Conservation (phyloP, 2,888 invertebrate genomes). For the Phalangium opilio region DNA sequence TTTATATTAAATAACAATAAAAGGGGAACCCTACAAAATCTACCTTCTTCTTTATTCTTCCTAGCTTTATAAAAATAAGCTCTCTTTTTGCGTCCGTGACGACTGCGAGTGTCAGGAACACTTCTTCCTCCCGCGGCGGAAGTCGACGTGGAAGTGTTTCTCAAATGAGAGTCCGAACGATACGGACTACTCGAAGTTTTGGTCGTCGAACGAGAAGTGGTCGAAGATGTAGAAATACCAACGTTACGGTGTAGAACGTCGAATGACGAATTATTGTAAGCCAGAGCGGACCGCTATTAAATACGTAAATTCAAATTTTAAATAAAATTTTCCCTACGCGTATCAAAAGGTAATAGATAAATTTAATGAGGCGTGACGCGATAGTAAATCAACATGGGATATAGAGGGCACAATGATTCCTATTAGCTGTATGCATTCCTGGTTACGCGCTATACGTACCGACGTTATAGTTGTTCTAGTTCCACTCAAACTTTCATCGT, state of each 20-base stretch:
- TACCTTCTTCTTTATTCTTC: too few relatives aligned
- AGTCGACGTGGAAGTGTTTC: constrained; percentile 28
- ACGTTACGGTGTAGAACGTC: constrained; percentile 38
- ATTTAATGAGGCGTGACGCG: too few relatives aligned
- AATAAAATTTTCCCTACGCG: not conserved
- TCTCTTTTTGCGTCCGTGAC: not conserved
- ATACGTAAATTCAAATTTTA: not conserved
- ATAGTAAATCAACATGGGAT: too few relatives aligned
- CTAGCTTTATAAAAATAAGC: not conserved
- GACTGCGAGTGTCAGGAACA: constrained; percentile 3
- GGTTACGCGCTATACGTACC: constrained; percentile 30
- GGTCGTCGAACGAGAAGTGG: constrained; percentile 72
- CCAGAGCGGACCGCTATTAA: constrained; percentile 53
- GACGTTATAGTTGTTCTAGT: constrained; percentile 39
- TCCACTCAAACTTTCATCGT: constrained; percentile 36
- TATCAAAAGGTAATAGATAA: too few relatives aligned
- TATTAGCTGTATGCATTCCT: too few relatives aligned
- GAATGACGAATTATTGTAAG: constrained; percentile 47
- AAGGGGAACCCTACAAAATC: too few relatives aligned
- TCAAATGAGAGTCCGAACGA: constrained; percentile 35
- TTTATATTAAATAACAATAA: not conserved
- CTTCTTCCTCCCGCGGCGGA: constrained; percentile 8
- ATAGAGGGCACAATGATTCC: too few relatives aligned
- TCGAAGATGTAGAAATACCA: constrained; percentile 86
- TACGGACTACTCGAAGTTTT: constrained; percentile 89